Evolutionary conservation across 2,888 invertebrate genomes (phyloP), one percentile per base, ranked within the genome.

Genomic region (Mellilla xanthometata): DNA sequence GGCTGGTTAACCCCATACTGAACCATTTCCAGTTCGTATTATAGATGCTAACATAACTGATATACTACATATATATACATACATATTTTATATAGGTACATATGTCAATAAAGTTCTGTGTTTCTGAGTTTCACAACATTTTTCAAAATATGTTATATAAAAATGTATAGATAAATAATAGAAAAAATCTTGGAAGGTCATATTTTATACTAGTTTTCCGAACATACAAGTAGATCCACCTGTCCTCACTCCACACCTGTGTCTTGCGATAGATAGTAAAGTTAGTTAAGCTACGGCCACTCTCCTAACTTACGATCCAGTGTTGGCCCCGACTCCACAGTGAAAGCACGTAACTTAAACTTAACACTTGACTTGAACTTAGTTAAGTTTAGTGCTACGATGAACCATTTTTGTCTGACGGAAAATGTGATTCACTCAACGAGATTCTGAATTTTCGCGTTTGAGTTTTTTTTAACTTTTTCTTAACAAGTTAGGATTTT

Each of bases 401-500:
- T 82, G 86, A 82, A 81, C 83, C 85, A 86, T 87, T 85, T 86
- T 86, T 83, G 71, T 72, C 69, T 60, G 60, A 72, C 59, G 75
- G 79, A 87, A 87, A 87, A 87, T 87, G 87, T 87, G 85, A 83
- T 84, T 85, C 85, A 79, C 77, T 83, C 85, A 68, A 72, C 69
- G 70, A 70, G 63, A 56, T 65, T 47, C 58, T 58, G 29, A 54
- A 46, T 61, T 60, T 65, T 56, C 15, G 15, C 15, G 15, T 19
- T 19, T 6, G 2, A 6, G 6, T 19, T 19, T 1, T 19, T 19
- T 3, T 19, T 5, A 19, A 19, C 6, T 24, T 24, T 24, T 3
- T n/a, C 8, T n/a, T 7, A 3, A 24, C 7, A 24, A 24, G 1
- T 40, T 58, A 52, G 59, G 46, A 56, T 54, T 59, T 56, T 65